Evolutionary conservation across 1,140 invertebrate genomes (phyloP).

Genomic region (Vollenhovia emeryi): DNA sequence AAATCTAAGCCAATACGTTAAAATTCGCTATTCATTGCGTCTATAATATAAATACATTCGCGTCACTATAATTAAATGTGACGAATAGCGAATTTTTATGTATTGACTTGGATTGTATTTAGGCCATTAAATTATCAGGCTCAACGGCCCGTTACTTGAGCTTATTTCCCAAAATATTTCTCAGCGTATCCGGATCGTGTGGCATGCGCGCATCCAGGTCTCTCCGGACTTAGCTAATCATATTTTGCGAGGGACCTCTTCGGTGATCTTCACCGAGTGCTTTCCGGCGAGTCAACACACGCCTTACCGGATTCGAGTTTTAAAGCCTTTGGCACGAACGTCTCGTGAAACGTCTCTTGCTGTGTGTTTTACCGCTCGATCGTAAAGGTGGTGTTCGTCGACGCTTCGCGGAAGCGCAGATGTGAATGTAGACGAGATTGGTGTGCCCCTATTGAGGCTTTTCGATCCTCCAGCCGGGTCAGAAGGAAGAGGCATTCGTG

Average conservation of each 20-base stretch:
- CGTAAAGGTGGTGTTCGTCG: constrained; percentile 7
- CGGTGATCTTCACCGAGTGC: neutral
- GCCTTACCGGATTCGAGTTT: constrained; percentile 18
- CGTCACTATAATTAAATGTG: no score
- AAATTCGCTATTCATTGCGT: no score
- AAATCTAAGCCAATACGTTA: no score
- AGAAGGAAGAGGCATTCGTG: constrained; percentile 46
- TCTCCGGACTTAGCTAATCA: constrained; percentile 15
- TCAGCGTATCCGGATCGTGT: neutral
- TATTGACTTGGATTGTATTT: no score
- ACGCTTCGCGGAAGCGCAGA: constrained; percentile 1
- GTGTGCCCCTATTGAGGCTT: constrained; percentile 25
- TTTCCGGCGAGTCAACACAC: neutral
- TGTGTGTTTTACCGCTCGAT: constrained; percentile 37
- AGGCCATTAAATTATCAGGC: no score
- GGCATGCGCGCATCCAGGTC: neutral
- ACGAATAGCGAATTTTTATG: no score
- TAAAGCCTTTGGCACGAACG: constrained; percentile 39
- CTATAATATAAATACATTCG: no score
- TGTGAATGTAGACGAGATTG: constrained; percentile 44
- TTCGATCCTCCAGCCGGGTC: constrained; percentile 39
- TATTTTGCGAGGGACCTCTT: constrained; percentile 16
- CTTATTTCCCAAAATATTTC: neutral
- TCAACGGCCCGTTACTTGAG: no score
- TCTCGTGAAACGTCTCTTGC: neutral